Percentiles rank a stretch among this genome's conserved stretches.
These are phyloP conservation scores for Macrosiphum euphorbiae DNA, from an alignment of 2,888 invertebrate genomes.

Conservation along the genomic window DNA sequence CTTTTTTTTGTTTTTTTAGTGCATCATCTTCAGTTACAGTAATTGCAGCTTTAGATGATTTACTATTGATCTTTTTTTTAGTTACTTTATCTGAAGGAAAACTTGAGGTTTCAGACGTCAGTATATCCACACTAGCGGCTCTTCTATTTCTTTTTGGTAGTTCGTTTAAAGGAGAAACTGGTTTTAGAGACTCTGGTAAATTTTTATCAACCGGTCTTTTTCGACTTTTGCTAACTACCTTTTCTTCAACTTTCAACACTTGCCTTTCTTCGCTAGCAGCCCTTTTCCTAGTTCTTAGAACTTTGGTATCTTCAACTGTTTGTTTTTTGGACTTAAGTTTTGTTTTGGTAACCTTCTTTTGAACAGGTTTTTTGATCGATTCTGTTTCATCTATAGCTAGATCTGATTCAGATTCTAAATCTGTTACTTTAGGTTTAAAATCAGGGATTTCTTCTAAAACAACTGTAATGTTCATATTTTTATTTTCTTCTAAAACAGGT, in stretches of 20 bases:
- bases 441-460: background rate
- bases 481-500: background rate
- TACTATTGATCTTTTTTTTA: background rate
- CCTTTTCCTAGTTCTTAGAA: background rate
- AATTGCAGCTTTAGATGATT: background rate
- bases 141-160: conserved; percentile 17
- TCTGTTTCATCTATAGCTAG: background rate
- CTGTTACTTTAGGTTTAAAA: background rate
- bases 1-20: conserved; percentile 3
- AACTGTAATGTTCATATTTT: background rate
- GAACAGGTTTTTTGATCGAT: background rate
- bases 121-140: conserved; percentile 29
- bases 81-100: background rate
- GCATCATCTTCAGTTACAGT: background rate
- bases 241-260: background rate
- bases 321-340: conserved; percentile 23
- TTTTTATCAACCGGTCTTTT: conserved; percentile 39
- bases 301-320: background rate
- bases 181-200: background rate
- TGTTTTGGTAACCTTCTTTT: background rate
- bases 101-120: background rate
- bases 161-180: background rate
- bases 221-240: background rate
- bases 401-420: background rate
- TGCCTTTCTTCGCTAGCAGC: conserved; percentile 6